Evolutionary conservation across 2,797 vertebrate species (phyloP).

Genomic region (Sciaenops ocellatus): DNA sequence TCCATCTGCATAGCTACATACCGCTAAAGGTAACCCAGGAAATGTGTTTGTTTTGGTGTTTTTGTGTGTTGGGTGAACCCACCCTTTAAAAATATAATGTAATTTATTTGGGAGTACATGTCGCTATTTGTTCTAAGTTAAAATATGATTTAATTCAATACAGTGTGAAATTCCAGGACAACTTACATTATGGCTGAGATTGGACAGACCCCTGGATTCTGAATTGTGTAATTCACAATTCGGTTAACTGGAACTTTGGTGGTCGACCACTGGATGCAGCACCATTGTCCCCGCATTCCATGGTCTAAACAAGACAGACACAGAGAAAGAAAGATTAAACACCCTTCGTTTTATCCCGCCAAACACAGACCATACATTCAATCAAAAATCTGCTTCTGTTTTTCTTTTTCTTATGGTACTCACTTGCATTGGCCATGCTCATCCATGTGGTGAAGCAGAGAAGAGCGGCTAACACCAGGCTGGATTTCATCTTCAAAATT

Average conservation of each 20-base stretch:
- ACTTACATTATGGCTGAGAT: slow-evolving; percentile 72
- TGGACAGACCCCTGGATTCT: slow-evolving; percentile 51
- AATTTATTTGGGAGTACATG: neutral
- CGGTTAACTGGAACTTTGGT: rapidly evolving
- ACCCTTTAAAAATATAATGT: neutral
- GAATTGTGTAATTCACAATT: slow-evolving; percentile 62
- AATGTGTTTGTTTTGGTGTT: neutral
- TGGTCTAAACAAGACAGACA: slow-evolving; percentile 49
- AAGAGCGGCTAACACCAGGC: slow-evolving; percentile 36
- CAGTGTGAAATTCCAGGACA: neutral
- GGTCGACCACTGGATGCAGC: rapidly evolving
- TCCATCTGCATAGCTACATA: neutral
- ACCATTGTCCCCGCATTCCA: neutral
- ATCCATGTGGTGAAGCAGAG: slow-evolving; percentile 59
- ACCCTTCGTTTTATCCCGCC: neutral
- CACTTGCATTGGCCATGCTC: slow-evolving; percentile 53
- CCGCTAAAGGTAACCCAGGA: neutral
- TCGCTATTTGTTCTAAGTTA: neutral
- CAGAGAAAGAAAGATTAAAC: neutral
- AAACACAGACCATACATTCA: neutral
- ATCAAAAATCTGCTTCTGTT: neutral
- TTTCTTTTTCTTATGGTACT: slow-evolving; percentile 44
- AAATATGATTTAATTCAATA: neutral
- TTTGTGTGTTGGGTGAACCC: neutral
- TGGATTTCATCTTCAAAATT: slow-evolving; percentile 58